Base-by-base conservation (phyloP, 2,113 vertebrate species). In the Eretmochelys imbricata region DNA sequence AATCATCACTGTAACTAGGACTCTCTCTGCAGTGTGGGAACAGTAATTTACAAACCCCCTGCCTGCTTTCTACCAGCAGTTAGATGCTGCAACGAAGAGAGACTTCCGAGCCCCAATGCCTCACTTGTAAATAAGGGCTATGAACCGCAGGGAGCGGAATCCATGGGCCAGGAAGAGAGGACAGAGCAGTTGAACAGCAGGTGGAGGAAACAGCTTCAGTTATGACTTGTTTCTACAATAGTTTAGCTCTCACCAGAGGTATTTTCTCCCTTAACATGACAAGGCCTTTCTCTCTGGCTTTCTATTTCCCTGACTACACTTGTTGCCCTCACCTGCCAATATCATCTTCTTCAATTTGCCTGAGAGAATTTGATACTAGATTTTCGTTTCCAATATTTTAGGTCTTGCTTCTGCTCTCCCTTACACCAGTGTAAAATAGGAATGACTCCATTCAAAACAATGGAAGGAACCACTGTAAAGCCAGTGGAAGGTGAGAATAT, bases 401-500 rank as follows among this genome's bases (percentile, higher is more conserved):
- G 59, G 49, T 80, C 69, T 69, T n/a, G 35, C 65, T 69, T 69
- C 16, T 69, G 17, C 35, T 65, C 62, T 65, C 35, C 65, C 35
- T 69, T 50, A 14, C 50, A 57, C 78, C 27, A 14, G 24, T 51
- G 57, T 48, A 87, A 84, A 78, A 65, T 27, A 2, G 0, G 22
- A 2, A 5, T 42, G n/a, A 88, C 75, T 54, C 57, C 69, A 51
- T 0, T 0, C 0, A 75, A 25, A 6, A 51, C 59, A 25, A 5
- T 78, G 57, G 57, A 42, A 13, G 6, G 17, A 81, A 59, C 81
- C 55, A 6, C 55, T 80, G 51, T 31, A 38, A 57, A 87, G 57
- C 38, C 53, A 8, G 53, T 82, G 38, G 65, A 25, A 53, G n/a
- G 35, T 24, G 79, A 88, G 83, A 54, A 53, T 27, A 57, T 59